Base-by-base conservation (phyloP, 2,797 vertebrate species). In the Aythya fuligula region DNA sequence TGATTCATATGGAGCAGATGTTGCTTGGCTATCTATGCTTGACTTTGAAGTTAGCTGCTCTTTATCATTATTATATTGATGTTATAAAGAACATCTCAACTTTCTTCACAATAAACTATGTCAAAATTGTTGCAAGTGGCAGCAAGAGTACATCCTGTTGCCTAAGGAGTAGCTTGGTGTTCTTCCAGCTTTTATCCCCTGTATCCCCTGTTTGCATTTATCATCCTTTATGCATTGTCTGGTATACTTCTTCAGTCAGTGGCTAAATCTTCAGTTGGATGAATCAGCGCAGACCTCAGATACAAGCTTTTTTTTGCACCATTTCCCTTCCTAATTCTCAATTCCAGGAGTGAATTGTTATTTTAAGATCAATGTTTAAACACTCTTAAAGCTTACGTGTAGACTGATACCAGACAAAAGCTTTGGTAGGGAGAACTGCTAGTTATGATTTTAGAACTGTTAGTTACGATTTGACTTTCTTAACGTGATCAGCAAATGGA, bases 21-120 rank as follows among this genome's bases (percentile, higher is more conserved):
- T 87, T 86, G 9, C 69, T 87, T 79, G 39, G 38, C 69, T 86
- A 38, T 51, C 60, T 75, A 16, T 67, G 73, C 75, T 73, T 89
- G 67, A 75, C 64, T 92, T 93, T 80, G 53, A 90, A 78, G 79
- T 79, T 69, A 92, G 47, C 45, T 74, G 84, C 25, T 95, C 81
- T 87, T 93, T 94, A 49, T 86, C 74, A 19, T 87, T 95, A 75
- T 21, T 24, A 8, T 87, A 91, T 94, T 93, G 89, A 96, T 95
- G 73, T 25, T 41, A 36, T 49, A 27, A 92, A 96, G 54, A 96
- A 85, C 36, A 49, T 73, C 65, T 95, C 67, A 78, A 73, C 61
- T 91, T 76, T 47, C 30, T 9, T 71, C 67, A 79, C 62, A 71
- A 82, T 51, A 75, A 88, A 51, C 67, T 78, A 49, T 73, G 49